These are phyloP conservation scores for Malthinus flaveolus DNA, from an alignment of 2,888 invertebrate genomes.

Conservation along the genomic window DNA sequence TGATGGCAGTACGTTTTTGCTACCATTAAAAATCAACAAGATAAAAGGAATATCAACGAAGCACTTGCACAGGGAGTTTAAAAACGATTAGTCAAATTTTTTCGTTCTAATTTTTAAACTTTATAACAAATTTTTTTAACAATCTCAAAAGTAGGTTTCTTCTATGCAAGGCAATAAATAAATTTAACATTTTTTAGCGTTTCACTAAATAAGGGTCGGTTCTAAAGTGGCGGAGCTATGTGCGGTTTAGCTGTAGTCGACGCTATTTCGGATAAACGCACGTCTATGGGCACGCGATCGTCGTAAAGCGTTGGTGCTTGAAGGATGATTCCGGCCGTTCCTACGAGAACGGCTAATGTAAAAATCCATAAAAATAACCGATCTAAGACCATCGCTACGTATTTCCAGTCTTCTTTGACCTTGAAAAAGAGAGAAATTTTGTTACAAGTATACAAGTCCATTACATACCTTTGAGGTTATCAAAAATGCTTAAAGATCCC, in stretches of 20 bases:
- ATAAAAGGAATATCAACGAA: no score
- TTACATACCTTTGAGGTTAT: no score
- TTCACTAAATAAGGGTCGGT: constrained; percentile 5
- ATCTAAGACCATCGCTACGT: constrained; percentile 97
- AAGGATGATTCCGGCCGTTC: constrained; percentile 91
- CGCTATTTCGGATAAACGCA: constrained; percentile 86
- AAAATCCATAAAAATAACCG: constrained; percentile 97
- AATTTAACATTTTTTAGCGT: neutral
- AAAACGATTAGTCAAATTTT: no score
- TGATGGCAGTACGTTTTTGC: neutral
- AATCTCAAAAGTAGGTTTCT: no score
- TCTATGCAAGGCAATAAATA: neutral
- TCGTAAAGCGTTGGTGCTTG: constrained; percentile 95
- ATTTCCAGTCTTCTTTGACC: constrained; percentile 99
- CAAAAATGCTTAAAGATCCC: no score
- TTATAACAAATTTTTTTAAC: no score
- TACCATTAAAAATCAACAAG: neutral
- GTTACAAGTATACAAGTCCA: no score
- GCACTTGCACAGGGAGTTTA: no score
- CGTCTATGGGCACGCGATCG: constrained; percentile 85
- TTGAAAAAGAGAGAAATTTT: constrained; percentile 48
- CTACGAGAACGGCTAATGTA: constrained; percentile 91
- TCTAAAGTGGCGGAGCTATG: constrained; percentile 54
- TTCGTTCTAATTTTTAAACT: no score
- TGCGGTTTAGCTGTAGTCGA: constrained; percentile 86